Percentiles rank a stretch among this genome's conserved stretches.
Conservation (phyloP, 1,140 invertebrate species). For the Aphis craccivora region DNA sequence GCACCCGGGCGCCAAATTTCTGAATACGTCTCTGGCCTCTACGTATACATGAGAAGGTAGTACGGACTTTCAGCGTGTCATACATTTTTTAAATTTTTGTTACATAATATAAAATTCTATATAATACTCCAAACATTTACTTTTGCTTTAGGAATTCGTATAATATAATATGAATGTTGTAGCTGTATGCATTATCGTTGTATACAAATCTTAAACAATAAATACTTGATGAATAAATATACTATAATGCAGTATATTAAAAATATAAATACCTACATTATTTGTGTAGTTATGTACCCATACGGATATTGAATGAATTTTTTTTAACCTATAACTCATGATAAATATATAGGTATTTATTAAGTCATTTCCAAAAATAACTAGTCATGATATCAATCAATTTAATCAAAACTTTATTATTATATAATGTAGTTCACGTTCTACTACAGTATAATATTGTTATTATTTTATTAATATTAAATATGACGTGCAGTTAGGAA, state of each 20-base stretch:
- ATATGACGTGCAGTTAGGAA: neutral
- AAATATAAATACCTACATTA: neutral
- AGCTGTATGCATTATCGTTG: no score
- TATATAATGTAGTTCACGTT: neutral
- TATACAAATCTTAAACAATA: no score
- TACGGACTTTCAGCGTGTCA: no score
- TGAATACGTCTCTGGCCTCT: no score
- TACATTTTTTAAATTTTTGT: no score
- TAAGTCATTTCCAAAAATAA: neutral
- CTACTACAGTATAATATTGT: neutral
- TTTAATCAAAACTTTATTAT: neutral
- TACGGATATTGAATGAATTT: neutral
- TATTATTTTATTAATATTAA: conserved; percentile 26
- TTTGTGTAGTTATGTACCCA: neutral
- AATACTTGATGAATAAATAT: neutral
- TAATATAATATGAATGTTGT: no score
- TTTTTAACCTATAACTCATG: neutral
- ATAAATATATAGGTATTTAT: neutral
- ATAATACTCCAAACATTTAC: no score
- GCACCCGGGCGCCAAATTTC: no score
- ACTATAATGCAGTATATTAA: neutral
- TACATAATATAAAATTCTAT: no score
- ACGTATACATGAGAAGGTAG: no score
- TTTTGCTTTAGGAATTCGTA: no score
- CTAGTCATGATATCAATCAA: conserved; percentile 6